Percentiles rank a stretch among this genome's conserved stretches.
phyloP scores from a whole-genome alignment of 2,113 vertebrate genomes.

The Cyphotilapia sp. region DNA sequence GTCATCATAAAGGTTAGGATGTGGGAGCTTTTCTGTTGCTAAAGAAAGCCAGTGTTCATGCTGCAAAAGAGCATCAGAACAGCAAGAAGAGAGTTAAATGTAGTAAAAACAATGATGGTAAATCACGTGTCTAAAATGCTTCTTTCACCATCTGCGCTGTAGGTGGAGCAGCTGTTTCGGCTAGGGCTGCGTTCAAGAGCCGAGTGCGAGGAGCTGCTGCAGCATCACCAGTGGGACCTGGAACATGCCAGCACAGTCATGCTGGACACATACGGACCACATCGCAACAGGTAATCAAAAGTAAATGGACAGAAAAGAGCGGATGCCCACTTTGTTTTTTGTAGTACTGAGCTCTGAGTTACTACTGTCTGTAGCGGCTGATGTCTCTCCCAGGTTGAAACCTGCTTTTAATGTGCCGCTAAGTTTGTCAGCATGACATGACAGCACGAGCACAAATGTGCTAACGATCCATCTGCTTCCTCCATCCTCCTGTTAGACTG shows the following conservation, averaged over 20 bases:
- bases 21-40: not conserved
- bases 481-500: not conserved
- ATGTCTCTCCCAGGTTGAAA: not conserved
- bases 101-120: not conserved
- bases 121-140: not conserved
- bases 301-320: not conserved
- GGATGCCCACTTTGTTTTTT: not conserved
- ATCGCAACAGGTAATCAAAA: constrained; percentile 74
- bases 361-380: not conserved
- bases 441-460: not conserved
- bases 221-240: constrained; percentile 89
- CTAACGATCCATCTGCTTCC: not conserved
- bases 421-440: not conserved
- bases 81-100: not conserved
- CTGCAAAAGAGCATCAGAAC: not conserved
- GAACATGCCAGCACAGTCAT: constrained; percentile 87
- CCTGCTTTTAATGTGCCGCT: not conserved
- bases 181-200: constrained; percentile 82
- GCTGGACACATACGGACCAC: constrained; percentile 76
- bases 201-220: constrained; percentile 87
- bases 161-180: constrained; percentile 96
- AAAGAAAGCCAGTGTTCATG: not conserved
- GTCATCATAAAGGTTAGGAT: not conserved
- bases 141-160: not conserved
- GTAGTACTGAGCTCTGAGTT: not conserved